These are phyloP conservation scores for Rhinogobius similis DNA, from an alignment of 2,113 vertebrate species.

Conservation along the genomic window DNA sequence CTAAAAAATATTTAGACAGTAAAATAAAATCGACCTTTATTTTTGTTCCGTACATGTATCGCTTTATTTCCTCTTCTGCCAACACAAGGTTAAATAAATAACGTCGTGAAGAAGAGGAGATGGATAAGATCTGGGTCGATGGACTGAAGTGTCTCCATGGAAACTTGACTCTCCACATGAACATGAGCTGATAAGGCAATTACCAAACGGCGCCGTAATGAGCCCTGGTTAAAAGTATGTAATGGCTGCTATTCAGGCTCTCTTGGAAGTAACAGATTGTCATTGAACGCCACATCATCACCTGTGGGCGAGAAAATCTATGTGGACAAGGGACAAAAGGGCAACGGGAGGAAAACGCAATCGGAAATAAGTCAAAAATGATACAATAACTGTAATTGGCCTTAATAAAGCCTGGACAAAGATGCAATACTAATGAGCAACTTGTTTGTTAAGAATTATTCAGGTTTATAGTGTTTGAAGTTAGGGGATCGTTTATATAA, in stretches of 20 bases:
- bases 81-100: background rate
- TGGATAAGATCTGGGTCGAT: slow-evolving; percentile 36
- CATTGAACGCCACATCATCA: background rate
- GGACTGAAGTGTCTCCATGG: slow-evolving; percentile 52
- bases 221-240: background rate
- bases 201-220: slow-evolving; percentile 33
- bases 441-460: no score
- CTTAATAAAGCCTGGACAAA: no score
- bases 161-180: slow-evolving; percentile 53
- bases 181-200: slow-evolving; percentile 30
- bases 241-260: slow-evolving; percentile 18
- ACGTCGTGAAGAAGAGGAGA: background rate
- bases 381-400: no score
- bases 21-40: no score
- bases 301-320: background rate
- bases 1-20: no score
- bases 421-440: no score
- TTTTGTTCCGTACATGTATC: no score
- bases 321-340: background rate
- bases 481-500: no score
- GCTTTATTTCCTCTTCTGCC: background rate
- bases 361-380: no score
- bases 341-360: no score
- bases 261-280: background rate
- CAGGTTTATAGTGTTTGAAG: no score